A percentile compares a stretch with the other conserved stretches of the same genome.
Conservation (phyloP, 2,113 vertebrate genomes). For the Tragelaphus buxtoni region DNA sequence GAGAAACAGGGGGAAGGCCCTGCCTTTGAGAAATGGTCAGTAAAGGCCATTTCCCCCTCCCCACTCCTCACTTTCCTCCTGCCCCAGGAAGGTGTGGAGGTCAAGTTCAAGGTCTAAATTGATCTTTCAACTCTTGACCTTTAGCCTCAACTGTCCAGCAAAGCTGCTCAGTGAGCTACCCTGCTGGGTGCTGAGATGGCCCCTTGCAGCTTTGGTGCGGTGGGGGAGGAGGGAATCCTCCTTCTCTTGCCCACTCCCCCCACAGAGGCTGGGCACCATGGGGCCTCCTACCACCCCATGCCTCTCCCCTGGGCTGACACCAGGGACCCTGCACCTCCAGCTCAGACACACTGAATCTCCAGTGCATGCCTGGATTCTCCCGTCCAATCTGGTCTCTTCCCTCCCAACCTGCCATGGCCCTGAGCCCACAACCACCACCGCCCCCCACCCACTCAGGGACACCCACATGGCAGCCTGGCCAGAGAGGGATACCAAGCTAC, state of each 20-base stretch:
- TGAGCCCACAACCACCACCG: background rate
- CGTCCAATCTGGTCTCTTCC: background rate
- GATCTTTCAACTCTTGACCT: background rate
- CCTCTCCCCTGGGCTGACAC: background rate
- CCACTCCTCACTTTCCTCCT: background rate
- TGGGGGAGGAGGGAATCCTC: fast-evolving
- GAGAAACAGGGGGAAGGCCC: background rate
- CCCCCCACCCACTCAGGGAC: background rate
- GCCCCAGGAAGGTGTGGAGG: background rate
- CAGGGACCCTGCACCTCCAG: background rate
- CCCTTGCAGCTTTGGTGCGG: background rate
- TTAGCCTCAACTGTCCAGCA: background rate
- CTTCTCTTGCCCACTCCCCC: background rate
- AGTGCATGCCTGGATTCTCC: background rate
- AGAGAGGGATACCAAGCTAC: background rate
- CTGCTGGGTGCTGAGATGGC: too few species aligned
- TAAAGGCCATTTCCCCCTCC: background rate
- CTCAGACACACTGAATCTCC: background rate
- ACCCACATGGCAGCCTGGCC: background rate
- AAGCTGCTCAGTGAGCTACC: background rate
- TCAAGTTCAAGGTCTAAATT: background rate
- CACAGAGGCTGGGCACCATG: background rate
- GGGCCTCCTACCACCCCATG: background rate
- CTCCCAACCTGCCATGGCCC: background rate
- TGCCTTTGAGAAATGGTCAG: background rate